Conservation (phyloP, 35 echinoderm and acorn worm genomes). For the Hemicentrotus pulcherrimus region DNA sequence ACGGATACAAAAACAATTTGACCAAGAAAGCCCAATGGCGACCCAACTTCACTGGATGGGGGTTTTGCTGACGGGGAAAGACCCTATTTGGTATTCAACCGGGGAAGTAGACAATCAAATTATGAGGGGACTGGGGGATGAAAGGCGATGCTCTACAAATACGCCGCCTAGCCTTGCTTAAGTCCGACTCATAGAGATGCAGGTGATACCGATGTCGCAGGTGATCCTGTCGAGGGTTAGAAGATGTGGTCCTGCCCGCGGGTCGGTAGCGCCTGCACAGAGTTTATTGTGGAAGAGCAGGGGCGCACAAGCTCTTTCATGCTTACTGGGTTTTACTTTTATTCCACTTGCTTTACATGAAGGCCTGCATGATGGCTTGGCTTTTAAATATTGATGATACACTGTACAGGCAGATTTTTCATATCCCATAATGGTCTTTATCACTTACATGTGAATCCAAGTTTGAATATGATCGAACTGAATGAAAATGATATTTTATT, state of each 20-base stretch:
- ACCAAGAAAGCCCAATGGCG: too few species aligned
- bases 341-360: background rate
- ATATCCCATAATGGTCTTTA: too few species aligned
- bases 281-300: background rate
- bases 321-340: background rate
- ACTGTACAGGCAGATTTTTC: too few species aligned
- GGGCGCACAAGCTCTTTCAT: background rate
- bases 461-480: too few species aligned
- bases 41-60: background rate
- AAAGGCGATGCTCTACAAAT: conserved; percentile 37
- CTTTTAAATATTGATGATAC: too few species aligned
- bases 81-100: background rate
- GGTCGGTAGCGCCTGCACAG: background rate
- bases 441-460: too few species aligned
- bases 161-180: conserved; percentile 3
- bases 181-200: conserved; percentile 34
- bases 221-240: background rate
- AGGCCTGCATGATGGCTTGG: too few species aligned
- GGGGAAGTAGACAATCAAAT: conserved; percentile 20
- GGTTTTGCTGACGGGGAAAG: background rate
- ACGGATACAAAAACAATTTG: too few species aligned
- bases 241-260: background rate
- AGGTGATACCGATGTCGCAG: background rate
- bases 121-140: background rate
- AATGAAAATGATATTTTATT: too few species aligned